Percentiles rank a stretch among this genome's conserved stretches.
Conservation (phyloP, 2,113 vertebrate species). For the Columba janthina region DNA sequence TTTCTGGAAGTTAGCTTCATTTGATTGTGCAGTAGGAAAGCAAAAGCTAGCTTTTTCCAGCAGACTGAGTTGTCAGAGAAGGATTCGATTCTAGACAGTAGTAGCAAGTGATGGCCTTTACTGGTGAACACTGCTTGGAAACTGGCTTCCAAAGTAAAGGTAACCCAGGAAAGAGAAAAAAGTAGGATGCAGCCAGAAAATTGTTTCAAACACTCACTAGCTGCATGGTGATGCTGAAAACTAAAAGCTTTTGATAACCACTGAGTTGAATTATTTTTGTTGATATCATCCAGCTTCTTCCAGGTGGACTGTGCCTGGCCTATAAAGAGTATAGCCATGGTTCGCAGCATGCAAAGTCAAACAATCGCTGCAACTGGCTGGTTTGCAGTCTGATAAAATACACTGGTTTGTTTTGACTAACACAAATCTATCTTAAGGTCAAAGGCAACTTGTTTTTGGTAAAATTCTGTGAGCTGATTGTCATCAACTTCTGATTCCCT, state of each 20-base stretch:
- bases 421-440: background rate
- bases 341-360: background rate
- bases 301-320: background rate
- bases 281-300: background rate
- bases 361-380: background rate
- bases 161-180: background rate
- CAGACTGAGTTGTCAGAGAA: background rate
- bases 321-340: background rate
- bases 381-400: background rate
- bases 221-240: background rate
- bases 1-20: constrained; percentile 1
- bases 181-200: background rate
- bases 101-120: background rate
- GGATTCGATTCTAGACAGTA: constrained; percentile 5
- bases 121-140: background rate
- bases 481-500: background rate
- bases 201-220: background rate
- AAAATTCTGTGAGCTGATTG: background rate
- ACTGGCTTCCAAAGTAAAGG: background rate
- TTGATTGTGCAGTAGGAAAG: background rate
- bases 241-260: background rate
- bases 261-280: background rate
- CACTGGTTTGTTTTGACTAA: background rate
- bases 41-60: background rate
- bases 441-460: background rate